Conservation (phyloP, 2,113 vertebrate species). For the Tyto alba region DNA sequence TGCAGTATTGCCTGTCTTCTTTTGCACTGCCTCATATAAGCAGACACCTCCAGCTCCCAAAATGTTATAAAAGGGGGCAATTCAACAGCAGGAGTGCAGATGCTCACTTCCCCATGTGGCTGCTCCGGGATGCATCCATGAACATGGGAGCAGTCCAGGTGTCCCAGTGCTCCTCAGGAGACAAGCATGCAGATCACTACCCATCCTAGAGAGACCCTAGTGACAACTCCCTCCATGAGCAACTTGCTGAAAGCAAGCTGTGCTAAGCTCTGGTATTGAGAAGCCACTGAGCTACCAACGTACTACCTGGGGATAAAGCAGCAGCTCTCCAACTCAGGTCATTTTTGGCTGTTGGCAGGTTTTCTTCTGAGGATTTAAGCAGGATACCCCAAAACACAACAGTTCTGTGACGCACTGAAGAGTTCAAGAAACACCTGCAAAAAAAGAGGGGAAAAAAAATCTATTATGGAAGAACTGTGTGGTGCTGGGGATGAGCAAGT, state of each 20-base stretch:
- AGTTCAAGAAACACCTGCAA: neutral
- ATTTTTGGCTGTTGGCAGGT: neutral
- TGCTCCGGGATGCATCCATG: neutral
- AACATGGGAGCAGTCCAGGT: fast-evolving
- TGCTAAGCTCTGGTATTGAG: neutral
- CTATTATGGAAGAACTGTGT: neutral
- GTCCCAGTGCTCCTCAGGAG: neutral
- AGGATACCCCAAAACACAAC: neutral
- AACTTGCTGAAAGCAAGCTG: neutral
- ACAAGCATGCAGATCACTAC: neutral
- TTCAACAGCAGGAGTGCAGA: neutral
- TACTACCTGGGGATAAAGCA: neutral
- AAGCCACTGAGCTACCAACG: neutral
- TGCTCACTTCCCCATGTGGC: neutral
- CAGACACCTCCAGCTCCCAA: neutral
- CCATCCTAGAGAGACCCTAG: neutral
- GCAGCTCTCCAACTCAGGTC: slow-evolving; percentile 32
- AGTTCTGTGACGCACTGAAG: neutral
- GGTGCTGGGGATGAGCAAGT: neutral
- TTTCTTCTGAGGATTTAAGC: neutral
- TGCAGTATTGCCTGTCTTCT: neutral
- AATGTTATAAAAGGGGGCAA: neutral
- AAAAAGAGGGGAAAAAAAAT: neutral
- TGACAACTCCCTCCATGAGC: neutral
- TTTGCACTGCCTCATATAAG: neutral